phyloP scores from a whole-genome alignment of 2,888 invertebrate genomes.

The Cetonia aurata region DNA sequence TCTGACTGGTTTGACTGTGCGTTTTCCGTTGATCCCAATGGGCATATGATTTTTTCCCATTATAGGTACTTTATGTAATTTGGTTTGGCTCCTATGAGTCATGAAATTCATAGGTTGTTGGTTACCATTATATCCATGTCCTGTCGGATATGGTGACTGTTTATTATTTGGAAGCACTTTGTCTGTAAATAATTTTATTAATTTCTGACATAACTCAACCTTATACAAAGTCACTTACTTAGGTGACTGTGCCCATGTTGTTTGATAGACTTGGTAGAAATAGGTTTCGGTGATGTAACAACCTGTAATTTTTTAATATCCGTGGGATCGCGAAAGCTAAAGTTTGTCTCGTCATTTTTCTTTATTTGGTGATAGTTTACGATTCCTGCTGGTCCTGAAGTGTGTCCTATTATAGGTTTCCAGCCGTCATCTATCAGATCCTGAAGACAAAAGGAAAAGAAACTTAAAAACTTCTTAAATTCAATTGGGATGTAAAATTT shows the following conservation, averaged over 20 bases:
- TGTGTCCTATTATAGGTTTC: conserved; percentile 71
- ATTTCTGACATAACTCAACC: neutral
- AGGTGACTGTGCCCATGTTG: conserved; percentile 42
- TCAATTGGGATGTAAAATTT: conserved; percentile 12
- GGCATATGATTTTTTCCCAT: conserved; percentile 59
- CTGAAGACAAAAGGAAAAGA: conserved; percentile 14
- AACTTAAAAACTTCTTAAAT: neutral
- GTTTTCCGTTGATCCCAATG: conserved; percentile 47
- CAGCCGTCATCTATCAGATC: conserved; percentile 71
- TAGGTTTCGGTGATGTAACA: conserved; percentile 41
- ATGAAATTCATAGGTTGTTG: conserved; percentile 29
- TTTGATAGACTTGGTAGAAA: conserved; percentile 26
- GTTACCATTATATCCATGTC: conserved; percentile 51
- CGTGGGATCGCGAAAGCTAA: neutral
- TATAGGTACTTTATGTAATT: conserved; percentile 63
- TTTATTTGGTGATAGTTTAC: conserved; percentile 58
- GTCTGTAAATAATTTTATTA: conserved; percentile 43
- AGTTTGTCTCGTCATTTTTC: conserved; percentile 54
- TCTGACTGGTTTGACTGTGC: conserved; percentile 54
- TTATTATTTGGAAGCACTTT: conserved; percentile 51
- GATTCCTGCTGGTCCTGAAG: conserved; percentile 52
- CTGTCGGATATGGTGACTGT: conserved; percentile 58
- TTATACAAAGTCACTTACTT: conserved; percentile 27
- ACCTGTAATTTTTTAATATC: conserved; percentile 25
- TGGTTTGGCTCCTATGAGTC: conserved; percentile 44